Conservation (phyloP, 2,797 vertebrate genomes). For the Alauda arvensis region DNA sequence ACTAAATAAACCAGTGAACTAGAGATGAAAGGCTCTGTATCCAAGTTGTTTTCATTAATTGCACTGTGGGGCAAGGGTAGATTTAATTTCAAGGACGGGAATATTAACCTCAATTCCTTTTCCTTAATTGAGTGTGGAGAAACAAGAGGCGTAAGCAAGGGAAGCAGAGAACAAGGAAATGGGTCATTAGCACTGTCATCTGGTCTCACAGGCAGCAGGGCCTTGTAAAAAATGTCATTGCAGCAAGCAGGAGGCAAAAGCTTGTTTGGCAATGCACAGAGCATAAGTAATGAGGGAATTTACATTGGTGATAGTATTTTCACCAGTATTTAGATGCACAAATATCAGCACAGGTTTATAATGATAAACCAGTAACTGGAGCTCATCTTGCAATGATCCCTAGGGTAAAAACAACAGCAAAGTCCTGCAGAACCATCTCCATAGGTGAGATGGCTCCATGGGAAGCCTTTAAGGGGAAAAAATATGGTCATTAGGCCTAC, state of each 20-base stretch:
- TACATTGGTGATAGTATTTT: not conserved
- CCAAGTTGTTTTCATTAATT: slow-evolving; percentile 45
- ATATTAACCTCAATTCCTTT: slow-evolving; percentile 60
- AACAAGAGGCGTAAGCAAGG: slow-evolving; percentile 10
- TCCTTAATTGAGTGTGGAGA: slow-evolving; percentile 48
- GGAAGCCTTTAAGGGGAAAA: not conserved
- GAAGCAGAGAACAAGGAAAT: slow-evolving; percentile 28
- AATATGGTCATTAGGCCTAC: not conserved
- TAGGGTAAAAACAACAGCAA: not conserved
- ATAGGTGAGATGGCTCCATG: not conserved
- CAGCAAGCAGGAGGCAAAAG: not conserved
- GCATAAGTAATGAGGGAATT: not conserved
- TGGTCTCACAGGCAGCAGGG: not conserved
- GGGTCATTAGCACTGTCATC: slow-evolving; percentile 29
- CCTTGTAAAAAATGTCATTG: not conserved
- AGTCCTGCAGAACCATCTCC: not conserved
- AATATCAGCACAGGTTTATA: not conserved
- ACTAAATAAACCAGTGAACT: slow-evolving; percentile 23
- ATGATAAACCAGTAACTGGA: not conserved
- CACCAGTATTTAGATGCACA: not conserved
- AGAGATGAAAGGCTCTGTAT: slow-evolving; percentile 33
- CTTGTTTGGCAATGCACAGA: not conserved
- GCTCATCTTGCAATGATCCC: not conserved
- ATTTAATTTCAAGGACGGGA: slow-evolving; percentile 47
- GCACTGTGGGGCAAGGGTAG: slow-evolving; percentile 6